Evolutionary conservation across 2,113 vertebrate species (phyloP).

Genomic region (Hystrix brachyura): DNA sequence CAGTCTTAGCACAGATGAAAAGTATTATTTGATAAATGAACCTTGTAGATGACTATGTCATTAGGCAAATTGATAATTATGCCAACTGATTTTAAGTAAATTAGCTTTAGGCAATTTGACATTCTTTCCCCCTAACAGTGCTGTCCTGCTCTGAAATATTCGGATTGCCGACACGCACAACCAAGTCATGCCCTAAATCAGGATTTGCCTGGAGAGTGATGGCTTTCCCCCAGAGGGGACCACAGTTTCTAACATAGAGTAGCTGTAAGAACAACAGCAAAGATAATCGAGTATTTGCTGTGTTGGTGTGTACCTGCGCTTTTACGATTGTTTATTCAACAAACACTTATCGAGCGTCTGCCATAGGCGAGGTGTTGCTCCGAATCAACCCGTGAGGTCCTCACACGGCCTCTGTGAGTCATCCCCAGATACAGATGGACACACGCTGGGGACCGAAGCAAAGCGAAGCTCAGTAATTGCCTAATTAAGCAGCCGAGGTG

Average conservation of each 20-base stretch:
- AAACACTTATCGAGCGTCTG: not conserved
- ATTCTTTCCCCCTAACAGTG: not conserved
- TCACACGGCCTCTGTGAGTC: not conserved
- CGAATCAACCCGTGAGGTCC: not conserved
- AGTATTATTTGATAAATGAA: conserved; percentile 48
- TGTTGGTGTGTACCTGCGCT: not conserved
- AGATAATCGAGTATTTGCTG: not conserved
- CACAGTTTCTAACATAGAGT: not conserved
- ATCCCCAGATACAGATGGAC: not conserved
- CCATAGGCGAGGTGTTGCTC: not conserved
- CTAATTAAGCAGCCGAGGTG: conserved; percentile 45
- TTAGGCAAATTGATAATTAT: conserved; percentile 64
- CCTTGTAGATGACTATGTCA: conserved; percentile 48
- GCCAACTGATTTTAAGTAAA: conserved; percentile 58
- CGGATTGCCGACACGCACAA: not conserved
- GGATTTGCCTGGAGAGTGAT: not conserved
- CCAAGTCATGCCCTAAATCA: not conserved
- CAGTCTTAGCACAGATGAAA: not conserved
- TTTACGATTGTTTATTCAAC: not conserved
- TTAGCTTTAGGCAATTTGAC: conserved; percentile 41
- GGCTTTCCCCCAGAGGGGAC: not conserved
- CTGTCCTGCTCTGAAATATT: not conserved
- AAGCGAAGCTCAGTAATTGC: conserved; percentile 52
- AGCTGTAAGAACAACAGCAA: not conserved
- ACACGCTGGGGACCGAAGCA: not conserved